A percentile compares a stretch with the other conserved stretches of the same genome.
phyloP scores from a whole-genome alignment of 2,888 invertebrate genomes.

The Lordiphosa fenestrarum region DNA sequence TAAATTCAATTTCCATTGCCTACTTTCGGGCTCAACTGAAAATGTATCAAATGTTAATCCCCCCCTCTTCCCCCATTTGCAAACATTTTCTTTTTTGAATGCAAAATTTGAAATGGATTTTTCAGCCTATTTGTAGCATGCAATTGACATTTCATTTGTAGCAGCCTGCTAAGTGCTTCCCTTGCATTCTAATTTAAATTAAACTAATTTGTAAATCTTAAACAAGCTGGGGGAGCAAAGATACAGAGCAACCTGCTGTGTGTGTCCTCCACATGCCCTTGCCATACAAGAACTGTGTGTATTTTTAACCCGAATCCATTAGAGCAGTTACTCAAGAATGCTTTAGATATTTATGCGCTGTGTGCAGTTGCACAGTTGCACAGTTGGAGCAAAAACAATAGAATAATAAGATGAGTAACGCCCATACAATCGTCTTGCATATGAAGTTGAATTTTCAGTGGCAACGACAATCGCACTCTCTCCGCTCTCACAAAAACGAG shows the following conservation, averaged over 20 bases:
- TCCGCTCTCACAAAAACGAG: no score
- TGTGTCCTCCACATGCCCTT: conserved; percentile 62
- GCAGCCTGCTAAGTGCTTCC: conserved; percentile 55
- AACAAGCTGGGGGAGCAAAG: conserved; percentile 31
- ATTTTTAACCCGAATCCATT: conserved; percentile 76
- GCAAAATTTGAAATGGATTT: conserved; percentile 7
- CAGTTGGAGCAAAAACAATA: no score
- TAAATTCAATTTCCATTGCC: not conserved
- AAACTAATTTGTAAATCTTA: conserved; percentile 70
- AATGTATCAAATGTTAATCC: no score
- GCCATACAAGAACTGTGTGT: conserved; percentile 43
- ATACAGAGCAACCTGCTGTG: conserved; percentile 12
- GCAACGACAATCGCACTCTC: no score
- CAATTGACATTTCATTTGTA: conserved; percentile 54
- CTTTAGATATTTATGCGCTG: conserved; percentile 72
- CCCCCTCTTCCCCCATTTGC: not conserved
- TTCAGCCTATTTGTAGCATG: conserved; percentile 10
- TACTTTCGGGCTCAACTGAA: not conserved
- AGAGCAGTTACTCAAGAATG: conserved; percentile 75
- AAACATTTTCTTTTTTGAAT: not conserved
- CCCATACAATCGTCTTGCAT: no score
- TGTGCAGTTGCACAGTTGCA: conserved; percentile 39
- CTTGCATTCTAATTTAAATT: conserved; percentile 64
- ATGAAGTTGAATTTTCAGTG: no score
- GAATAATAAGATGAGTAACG: no score